phyloP scores from a whole-genome alignment of 2,113 vertebrate genomes.

The Ceyx cyanopectus region DNA sequence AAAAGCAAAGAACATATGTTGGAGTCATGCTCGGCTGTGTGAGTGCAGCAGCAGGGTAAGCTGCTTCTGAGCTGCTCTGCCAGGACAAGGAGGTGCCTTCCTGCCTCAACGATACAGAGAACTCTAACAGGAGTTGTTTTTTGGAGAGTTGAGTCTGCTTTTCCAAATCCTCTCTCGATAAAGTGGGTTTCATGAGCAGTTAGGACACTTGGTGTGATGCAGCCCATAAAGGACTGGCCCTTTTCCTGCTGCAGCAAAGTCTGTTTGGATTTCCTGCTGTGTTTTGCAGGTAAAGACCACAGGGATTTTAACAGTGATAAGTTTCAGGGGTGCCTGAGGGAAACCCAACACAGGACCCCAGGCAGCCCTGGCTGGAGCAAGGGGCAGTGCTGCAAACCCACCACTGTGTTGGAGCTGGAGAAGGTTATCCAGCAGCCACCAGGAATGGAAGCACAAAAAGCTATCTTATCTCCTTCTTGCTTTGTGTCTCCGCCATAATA shows the following conservation, averaged over 20 bases:
- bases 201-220: not conserved
- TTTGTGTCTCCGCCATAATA: not conserved
- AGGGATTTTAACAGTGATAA: not conserved
- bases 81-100: not conserved
- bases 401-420: not conserved
- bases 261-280: not conserved
- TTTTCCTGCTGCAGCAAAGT: not conserved
- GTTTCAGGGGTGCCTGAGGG: not conserved
- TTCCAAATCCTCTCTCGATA: not conserved
- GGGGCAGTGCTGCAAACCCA: not conserved
- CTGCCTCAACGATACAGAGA: not conserved
- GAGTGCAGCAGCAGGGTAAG: not conserved
- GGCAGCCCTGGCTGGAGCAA: not conserved
- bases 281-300: not conserved
- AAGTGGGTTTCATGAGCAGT: not conserved
- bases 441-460: not conserved
- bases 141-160: not conserved
- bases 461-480: not conserved
- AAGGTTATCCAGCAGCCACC: not conserved
- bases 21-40: not conserved
- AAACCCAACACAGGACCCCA: fast-evolving
- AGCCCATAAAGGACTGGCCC: not conserved
- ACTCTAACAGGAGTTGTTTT: not conserved
- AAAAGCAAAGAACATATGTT: slow-evolving; percentile 52
- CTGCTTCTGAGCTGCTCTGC: not conserved